Evolutionary conservation across 2,888 invertebrate species (phyloP).

Genomic region (Hyposoter didymator): DNA sequence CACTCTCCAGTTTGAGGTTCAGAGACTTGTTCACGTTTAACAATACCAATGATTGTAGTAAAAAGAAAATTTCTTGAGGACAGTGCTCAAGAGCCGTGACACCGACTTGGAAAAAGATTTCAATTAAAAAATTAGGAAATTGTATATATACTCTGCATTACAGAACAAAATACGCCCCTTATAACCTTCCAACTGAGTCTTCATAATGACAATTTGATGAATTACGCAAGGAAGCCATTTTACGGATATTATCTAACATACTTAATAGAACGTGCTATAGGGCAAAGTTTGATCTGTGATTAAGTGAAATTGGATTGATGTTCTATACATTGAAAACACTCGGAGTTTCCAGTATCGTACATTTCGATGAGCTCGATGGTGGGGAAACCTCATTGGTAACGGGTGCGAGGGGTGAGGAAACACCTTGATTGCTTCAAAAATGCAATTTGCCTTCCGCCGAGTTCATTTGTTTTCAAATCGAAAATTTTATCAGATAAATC

Average conservation of each 20-base stretch:
- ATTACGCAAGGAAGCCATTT: conserved; percentile 66
- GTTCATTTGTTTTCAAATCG: not conserved
- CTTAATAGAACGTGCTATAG: conserved; percentile 43
- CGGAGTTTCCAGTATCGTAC: not conserved
- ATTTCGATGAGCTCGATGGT: not conserved
- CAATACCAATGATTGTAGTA: not conserved
- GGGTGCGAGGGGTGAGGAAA: not conserved
- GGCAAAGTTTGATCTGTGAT: conserved; percentile 52
- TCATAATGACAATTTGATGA: conserved; percentile 52
- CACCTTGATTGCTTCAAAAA: not conserved
- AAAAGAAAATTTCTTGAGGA: not conserved
- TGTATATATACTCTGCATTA: not conserved
- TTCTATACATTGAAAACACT: conserved; percentile 6
- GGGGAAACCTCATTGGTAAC: conserved; percentile 1
- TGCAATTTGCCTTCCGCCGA: not conserved
- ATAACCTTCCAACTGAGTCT: not conserved
- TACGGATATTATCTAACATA: conserved; percentile 54
- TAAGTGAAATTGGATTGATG: conserved; percentile 62
- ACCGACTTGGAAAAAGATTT: not conserved
- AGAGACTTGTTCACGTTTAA: not conserved
- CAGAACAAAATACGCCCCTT: not conserved
- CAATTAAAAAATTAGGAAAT: not conserved
- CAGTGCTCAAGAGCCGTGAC: not conserved
- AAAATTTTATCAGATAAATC: too few species aligned
- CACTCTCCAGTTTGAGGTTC: not conserved